Conservation (phyloP, 2,797 vertebrate genomes). For the Labroides dimidiatus region DNA sequence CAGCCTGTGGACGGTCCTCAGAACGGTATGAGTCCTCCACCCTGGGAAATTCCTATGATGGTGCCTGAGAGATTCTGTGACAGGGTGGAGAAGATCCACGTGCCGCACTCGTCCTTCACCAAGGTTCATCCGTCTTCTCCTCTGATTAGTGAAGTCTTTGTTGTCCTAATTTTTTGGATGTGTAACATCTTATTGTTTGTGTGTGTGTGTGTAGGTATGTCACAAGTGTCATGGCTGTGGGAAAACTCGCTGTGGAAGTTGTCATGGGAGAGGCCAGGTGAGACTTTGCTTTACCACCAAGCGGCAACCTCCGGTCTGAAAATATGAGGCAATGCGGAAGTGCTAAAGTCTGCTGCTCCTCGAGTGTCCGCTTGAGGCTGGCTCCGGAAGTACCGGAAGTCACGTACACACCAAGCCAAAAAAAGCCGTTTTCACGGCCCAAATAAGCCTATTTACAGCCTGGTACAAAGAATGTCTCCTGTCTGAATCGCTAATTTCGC, state of each 20-base stretch:
- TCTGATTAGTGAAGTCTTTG: neutral
- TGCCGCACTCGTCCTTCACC: constrained; percentile 84
- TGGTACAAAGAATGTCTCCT: too few species aligned
- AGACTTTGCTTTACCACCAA: constrained; percentile 28
- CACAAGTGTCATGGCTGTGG: constrained; percentile 82
- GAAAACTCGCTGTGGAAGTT: constrained; percentile 72
- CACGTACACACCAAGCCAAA: too few species aligned
- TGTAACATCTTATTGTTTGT: constrained; percentile 5
- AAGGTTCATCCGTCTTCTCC: constrained; percentile 76
- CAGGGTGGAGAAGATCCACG: constrained; percentile 75
- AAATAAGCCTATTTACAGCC: too few species aligned
- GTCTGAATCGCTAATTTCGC: too few species aligned
- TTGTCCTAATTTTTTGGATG: neutral
- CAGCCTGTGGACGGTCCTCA: constrained; percentile 83
- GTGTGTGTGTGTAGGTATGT: constrained; percentile 73
- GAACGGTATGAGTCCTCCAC: constrained; percentile 75
- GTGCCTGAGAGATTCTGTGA: constrained; percentile 80
- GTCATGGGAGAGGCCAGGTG: constrained; percentile 78
- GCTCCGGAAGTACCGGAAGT: too few species aligned
- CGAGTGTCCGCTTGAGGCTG: too few species aligned
- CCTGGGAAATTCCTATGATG: constrained; percentile 84
- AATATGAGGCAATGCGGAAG: too few species aligned
- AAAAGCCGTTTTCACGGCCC: too few species aligned
- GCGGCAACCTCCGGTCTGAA: too few species aligned
- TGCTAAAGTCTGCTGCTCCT: too few species aligned